A percentile compares a stretch with the other conserved stretches of the same genome.
Conservation (phyloP, 2,797 vertebrate species). For the Rhadinocentrus ornatus region DNA sequence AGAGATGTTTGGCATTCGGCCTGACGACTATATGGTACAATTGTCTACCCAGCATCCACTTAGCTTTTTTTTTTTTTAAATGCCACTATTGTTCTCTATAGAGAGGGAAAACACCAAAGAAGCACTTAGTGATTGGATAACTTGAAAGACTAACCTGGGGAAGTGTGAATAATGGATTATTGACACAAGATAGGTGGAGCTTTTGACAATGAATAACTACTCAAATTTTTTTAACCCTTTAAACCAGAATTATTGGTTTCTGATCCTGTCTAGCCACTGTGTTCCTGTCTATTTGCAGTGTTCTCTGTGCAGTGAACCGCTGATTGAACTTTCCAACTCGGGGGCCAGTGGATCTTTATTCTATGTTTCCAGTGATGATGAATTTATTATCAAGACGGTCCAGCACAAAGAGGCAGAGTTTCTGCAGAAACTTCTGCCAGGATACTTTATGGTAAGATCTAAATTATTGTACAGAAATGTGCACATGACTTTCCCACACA, state of each 20-base stretch:
- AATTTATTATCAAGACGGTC: constrained; percentile 97
- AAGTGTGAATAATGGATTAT: constrained; percentile 30
- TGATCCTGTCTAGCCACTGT: constrained; percentile 26
- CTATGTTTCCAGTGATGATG: constrained; percentile 94
- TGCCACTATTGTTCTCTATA: not conserved
- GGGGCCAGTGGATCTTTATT: constrained; percentile 97
- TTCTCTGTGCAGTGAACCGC: constrained; percentile 90
- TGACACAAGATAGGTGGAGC: constrained; percentile 23
- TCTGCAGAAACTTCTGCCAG: constrained; percentile 95
- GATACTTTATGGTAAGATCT: constrained; percentile 94
- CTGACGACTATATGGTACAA: constrained; percentile 94
- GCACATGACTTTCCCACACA: not conserved
- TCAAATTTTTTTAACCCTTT: not conserved
- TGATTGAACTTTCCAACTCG: constrained; percentile 93
- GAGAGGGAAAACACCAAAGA: not conserved
- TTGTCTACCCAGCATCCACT: constrained; percentile 16
- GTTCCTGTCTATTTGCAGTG: constrained; percentile 79
- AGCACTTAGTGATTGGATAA: constrained; percentile 28
- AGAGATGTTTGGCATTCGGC: constrained; percentile 94
- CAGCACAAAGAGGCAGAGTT: constrained; percentile 98
- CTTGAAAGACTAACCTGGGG: constrained; percentile 25
- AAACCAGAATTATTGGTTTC: constrained; percentile 17
- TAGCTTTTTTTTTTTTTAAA: not conserved
- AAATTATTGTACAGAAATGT: not conserved
- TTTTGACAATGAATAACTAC: constrained; percentile 17